Evolutionary conservation across 2,113 vertebrate genomes (phyloP), one percentile per base, ranked within the genome.

Genomic region (Alectura lathami): DNA sequence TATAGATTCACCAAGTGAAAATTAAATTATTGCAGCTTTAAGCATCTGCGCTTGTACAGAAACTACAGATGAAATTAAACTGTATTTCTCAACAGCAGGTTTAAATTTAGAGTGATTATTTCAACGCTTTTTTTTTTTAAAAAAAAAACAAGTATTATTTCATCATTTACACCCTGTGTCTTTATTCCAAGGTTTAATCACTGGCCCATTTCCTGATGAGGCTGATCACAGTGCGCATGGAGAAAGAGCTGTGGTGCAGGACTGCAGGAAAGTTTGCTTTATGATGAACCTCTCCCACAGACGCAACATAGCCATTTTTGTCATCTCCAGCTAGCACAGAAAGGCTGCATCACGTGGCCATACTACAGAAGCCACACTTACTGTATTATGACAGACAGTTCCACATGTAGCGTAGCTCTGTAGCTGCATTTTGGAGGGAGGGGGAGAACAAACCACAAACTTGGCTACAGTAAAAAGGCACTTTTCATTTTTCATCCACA

Each of bases 291-390:
- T 68, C 29, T 29, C 27, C 30, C 21, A 11, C 20, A 43, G 48
- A 60, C 23, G 22, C 17, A 32, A 21, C 60, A 13, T 0, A 32
- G 14, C 11, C 40, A 54, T 63, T 47, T 59, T 57, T 27, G 50
- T 40, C 64, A 47, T 5, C 48, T 51, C 77, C 90, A 89, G 50
- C 45, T 73, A 82, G 57, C 2, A 3, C 23, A 26, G 23, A 32
- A 17, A 63, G 47, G 32, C 42, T 27, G 22, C 0, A 0, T 23
- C 43, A 38, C 13, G 3, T 2, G 36, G 75, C 24, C 34, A 0
- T 18, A 80, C 70, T 34, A 29, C 48, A 81, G 56, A 56, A 90
- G 38, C 50, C 18, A 38, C 45, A 67, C 2, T 6, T 78, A 74
- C 5, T 27, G 32, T 73, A 48, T 45, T 60, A 45, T 38, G 68